A percentile compares a stretch with the other conserved stretches of the same genome.
phyloP scores from a whole-genome alignment of 53 echinoderm and acorn worm species.

The Paelopatides confundens region DNA sequence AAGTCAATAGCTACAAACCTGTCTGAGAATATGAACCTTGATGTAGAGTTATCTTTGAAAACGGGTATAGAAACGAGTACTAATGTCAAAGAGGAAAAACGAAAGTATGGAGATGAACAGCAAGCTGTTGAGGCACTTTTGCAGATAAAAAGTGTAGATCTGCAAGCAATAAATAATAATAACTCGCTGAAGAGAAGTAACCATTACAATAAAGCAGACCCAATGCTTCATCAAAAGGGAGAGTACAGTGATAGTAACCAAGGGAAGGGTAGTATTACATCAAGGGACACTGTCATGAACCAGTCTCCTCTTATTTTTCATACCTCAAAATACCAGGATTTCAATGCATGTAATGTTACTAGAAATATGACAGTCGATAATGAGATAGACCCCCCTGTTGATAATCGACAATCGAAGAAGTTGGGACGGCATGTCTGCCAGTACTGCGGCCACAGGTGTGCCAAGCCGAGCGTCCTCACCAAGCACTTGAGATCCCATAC shows the following conservation, averaged over 20 bases:
- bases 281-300: slow-evolving; percentile 27
- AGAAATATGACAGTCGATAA: slow-evolving; percentile 9
- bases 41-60: neutral
- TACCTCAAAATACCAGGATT: slow-evolving; percentile 48
- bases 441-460: slow-evolving; percentile 93
- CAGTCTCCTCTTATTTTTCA: slow-evolving; percentile 30
- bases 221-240: neutral
- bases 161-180: slow-evolving; percentile 76
- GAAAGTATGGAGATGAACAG: slow-evolving; percentile 59
- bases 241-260: neutral
- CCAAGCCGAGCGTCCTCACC: slow-evolving; percentile 96
- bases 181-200: neutral
- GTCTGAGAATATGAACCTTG: neutral
- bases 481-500: slow-evolving; percentile 98
- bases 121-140: slow-evolving; percentile 94
- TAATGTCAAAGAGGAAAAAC: neutral
- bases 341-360: neutral
- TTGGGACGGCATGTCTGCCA: slow-evolving; percentile 91
- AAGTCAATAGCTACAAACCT: neutral
- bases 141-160: slow-evolving; percentile 87
- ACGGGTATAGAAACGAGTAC: slow-evolving; percentile 22
- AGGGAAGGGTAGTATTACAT: neutral
- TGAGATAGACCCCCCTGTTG: slow-evolving; percentile 1
- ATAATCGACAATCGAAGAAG: slow-evolving; percentile 52
- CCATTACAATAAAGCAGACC: neutral